Evolutionary conservation across 2,888 invertebrate species (phyloP), one percentile per base, ranked within the genome.

Genomic region (Limnephilus auricula): DNA sequence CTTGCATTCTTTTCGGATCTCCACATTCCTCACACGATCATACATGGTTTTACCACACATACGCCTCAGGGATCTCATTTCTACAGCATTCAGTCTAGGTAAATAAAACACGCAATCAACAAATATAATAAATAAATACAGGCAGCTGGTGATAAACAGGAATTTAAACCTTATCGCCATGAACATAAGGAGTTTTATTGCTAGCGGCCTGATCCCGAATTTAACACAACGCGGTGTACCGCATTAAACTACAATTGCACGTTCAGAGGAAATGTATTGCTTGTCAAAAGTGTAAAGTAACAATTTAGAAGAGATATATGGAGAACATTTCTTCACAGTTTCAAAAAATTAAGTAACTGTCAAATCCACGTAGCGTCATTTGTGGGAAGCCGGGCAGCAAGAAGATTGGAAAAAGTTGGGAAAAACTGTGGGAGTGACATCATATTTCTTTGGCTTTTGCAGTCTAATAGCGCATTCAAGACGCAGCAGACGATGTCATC

Each of bases 331-430:
- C 89, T 37, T 30, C 83, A 13, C 34, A 89, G 65, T 89, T 90
- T 89, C 79, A 83, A 88, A 87, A 91, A 91, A 92, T 90, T 90
- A 91, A 91, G 84, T 91, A 91, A 90, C 91, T 92, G 92, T 92
- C 91, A 84, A 45, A 83, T 80, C 84, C 91, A 91, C 92, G 90
- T 89, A 86, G 89, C 82, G 40, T 85, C 90, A 88, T 84, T 79
- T 79, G 92, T 79, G 82, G 87, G 89, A 90, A 79, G 84, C 13
- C 65, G 90, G 9, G 65, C 83, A 45, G 86, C 82, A 80, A 84
- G 79, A 84, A 87, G 50, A 40, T 79, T 79, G 87, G 37, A 90
- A 92, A 84, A 92, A 90, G 65, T 65, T n/a, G 65, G 65, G 25
- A 80, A 89, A 78, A 89, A 89, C 30, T 30, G 82, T 25, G 78